Percentiles rank a stretch among this genome's conserved stretches.
phyloP scores from a whole-genome alignment of 2,113 vertebrate genomes.

The Naja naja region DNA sequence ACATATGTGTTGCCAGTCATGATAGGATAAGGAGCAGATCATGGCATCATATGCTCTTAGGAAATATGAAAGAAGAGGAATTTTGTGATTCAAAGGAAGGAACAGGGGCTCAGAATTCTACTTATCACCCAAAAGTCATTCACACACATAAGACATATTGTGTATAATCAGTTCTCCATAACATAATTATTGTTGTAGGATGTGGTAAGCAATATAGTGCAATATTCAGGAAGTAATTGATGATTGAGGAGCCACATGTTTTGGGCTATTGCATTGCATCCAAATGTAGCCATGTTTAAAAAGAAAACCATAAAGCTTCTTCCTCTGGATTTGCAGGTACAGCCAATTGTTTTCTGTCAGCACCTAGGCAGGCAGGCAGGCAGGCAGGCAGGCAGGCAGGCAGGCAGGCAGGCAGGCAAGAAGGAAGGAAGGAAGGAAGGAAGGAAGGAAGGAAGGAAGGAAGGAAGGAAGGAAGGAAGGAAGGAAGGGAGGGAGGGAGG shows the following conservation, averaged over 20 bases:
- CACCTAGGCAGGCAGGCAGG: neutral
- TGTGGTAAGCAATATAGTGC: neutral
- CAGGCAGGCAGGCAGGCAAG: rapidly evolving
- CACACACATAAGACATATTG: neutral
- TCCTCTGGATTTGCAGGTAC: neutral
- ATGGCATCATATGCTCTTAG: neutral
- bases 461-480: neutral
- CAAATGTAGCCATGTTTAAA: neutral
- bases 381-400: too few species aligned
- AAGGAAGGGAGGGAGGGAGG: neutral
- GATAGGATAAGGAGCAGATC: neutral
- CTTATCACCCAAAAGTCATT: neutral
- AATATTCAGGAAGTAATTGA: neutral
- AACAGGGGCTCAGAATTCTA: neutral
- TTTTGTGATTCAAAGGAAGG: neutral
- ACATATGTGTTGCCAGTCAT: neutral
- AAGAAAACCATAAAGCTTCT: neutral
- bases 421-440: too few species aligned
- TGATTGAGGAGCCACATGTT: neutral
- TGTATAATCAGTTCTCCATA: neutral
- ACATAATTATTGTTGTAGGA: neutral
- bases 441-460: too few species aligned
- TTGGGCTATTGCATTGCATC: neutral
- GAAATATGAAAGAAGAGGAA: neutral
- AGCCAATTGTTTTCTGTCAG: neutral